Base-by-base conservation (phyloP, 2,888 invertebrate genomes). In the Tanytarsus gracilentus region DNA sequence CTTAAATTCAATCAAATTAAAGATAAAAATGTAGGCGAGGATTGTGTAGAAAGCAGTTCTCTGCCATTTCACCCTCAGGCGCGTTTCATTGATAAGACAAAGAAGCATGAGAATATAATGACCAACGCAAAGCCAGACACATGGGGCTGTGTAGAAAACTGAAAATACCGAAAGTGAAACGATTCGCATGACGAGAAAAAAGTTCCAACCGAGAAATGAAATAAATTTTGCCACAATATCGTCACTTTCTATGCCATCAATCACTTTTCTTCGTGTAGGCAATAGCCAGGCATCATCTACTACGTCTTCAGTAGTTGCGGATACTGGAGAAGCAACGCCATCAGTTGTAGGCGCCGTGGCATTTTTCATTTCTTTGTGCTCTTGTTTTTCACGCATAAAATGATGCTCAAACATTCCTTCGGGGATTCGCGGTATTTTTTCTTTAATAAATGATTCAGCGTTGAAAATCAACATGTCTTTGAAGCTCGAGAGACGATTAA, bases 1-100 rank as follows among this genome's bases (percentile, higher is more conserved):
- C 69, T 86, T 84, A 66, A 88, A 87, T 72, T 89, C 89, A 68
- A 89, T 81, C 48, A 88, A 75, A 67, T 85, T 84, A 69, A 88
- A 84, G 60, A 87, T 76, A 67, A 85, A 88, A 63, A 88, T 78
- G 65, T 86, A 80, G 11, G 85, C 84, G 16, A 88, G 78, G 69
- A 87, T 83, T 63, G 86, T 68, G 67, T 83, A 84, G 70, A 85
- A 86, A 3, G 77, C 69, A 16, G 76, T 74, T 61, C 75, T 75
- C 59, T 78, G 49, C 60, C 50, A 50, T 50, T 60, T 60, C 2
- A 23, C 33, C 26, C 23, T 16, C 11, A 60, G 50, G 33, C 60
- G 7, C 1, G 60, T 60, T 26, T 60, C 60, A 50, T 50, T 60
- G 25, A 58, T 30, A 1, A 88, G 71, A 64, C 84, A 80, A 8